A percentile compares a stretch with the other conserved stretches of the same genome.
Evolutionary conservation across 2,888 invertebrate species (phyloP).

Genomic region (Halictus ligatus): DNA sequence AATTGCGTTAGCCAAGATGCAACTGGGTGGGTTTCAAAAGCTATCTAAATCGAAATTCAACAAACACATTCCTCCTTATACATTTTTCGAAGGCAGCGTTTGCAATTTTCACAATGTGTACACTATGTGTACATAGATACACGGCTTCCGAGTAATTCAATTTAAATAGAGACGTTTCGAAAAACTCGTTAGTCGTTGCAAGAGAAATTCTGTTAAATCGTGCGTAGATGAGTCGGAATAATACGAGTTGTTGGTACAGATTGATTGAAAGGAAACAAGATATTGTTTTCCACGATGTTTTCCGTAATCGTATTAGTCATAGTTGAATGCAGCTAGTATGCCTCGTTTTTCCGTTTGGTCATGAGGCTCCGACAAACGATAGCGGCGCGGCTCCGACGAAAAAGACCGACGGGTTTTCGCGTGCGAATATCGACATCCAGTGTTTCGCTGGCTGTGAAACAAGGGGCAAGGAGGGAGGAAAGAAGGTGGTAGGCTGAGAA

Average conservation of each 20-base stretch:
- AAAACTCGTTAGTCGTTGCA: background rate
- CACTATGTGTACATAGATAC: background rate
- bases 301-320: constrained; percentile 33
- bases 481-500: constrained; percentile 55
- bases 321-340: background rate
- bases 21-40: background rate
- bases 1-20: constrained; percentile 8
- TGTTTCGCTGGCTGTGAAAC: constrained; percentile 10
- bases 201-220: background rate
- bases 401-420: background rate
- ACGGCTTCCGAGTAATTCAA: background rate
- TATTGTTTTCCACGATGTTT: constrained; percentile 10
- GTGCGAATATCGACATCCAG: constrained; percentile 31
- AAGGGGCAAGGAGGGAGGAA: background rate
- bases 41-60: background rate
- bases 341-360: constrained; percentile 21
- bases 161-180: background rate
- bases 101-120: background rate
- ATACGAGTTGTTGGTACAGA: background rate
- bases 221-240: background rate
- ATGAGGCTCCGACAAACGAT: constrained; percentile 16
- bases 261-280: background rate
- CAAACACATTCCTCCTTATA: background rate
- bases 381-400: background rate
- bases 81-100: background rate